Evolutionary conservation across 2,113 vertebrate species (phyloP), one percentile per base, ranked within the genome.

Genomic region (Ursus arctos): DNA sequence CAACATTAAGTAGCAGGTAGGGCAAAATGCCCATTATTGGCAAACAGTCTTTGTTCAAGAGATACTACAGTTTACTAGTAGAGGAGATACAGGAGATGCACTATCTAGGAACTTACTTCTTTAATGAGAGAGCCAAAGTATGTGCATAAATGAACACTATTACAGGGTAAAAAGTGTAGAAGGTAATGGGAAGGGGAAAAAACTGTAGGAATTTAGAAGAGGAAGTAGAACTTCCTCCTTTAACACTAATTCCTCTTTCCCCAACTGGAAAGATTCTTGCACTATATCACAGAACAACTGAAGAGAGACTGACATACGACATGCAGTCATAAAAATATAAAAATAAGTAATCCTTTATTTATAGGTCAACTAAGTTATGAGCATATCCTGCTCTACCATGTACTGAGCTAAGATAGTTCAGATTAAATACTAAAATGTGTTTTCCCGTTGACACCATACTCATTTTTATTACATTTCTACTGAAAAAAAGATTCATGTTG

Each of bases 391-490:
- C 59, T 81, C 36, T 85, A 69, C 22, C n/a, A 84, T 18, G 1
- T 76, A 24, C 71, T 19, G 36, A 96, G 31, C 0, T 53, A 31
- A 93, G 31, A 24, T 15, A 65, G 77, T 72, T 85, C 28, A 69
- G 31, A 92, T 79, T 87, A 95, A 96, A 96, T 93, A 87, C 22
- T 22, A 55, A 96, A 89, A 88, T 51, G 26, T 31, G 79, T 55
- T 77, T 76, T 79, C 53, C 47, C 80, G 65, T 2, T 83, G 49
- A 97, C 86, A 87, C 63, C 0, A 15, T 61, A 24, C 10, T 74
- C 87, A 92, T 61, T 89, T 89, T 77, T 88, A 79, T 92, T 51
- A 83, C 12, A 61, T 71, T 95, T 91, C n/a, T 61, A 92, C 4
- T 80, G 53, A 31, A 86, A 94, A 81, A 94, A 94, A 51, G 49